Percentiles rank a stretch among this genome's conserved stretches.
Conservation (phyloP, 23 tunicate species). For the Halocynthia roretzi region DNA sequence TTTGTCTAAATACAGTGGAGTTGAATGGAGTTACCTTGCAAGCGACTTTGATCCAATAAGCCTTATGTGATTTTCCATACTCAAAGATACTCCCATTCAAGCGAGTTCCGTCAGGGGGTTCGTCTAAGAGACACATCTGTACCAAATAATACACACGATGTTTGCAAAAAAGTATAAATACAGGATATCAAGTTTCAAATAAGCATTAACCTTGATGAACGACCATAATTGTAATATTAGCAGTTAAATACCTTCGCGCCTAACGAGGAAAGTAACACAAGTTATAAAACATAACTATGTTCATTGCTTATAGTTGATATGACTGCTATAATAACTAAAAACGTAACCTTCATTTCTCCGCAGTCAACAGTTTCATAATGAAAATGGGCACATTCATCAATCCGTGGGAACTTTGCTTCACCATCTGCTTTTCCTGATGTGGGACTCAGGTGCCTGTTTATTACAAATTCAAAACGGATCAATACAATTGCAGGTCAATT, state of each 20-base stretch:
- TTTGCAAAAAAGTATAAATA: no score
- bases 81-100: conserved; percentile 44
- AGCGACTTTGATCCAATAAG: conserved; percentile 68
- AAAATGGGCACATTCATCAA: conserved; percentile 94
- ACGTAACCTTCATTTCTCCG: conserved; percentile 59
- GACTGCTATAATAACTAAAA: neutral
- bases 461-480: neutral
- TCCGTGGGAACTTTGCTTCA: conserved; percentile 75
- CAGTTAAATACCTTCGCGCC: no score
- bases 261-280: no score
- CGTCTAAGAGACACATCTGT: conserved; percentile 63
- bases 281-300: no score
- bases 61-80: conserved; percentile 35
- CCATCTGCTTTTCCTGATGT: conserved; percentile 3
- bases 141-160: conserved; percentile 3
- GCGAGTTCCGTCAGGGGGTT: conserved; percentile 37
- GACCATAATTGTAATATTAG: no score
- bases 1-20: no score
- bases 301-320: neutral
- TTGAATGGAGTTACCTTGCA: conserved; percentile 62
- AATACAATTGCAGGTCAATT: no score
- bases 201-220: no score
- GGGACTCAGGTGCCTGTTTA: conserved; percentile 13
- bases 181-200: no score
- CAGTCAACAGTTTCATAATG: conserved; percentile 83